phyloP scores from a whole-genome alignment of 2,113 vertebrate species.

The Ochotona princeps region DNA sequence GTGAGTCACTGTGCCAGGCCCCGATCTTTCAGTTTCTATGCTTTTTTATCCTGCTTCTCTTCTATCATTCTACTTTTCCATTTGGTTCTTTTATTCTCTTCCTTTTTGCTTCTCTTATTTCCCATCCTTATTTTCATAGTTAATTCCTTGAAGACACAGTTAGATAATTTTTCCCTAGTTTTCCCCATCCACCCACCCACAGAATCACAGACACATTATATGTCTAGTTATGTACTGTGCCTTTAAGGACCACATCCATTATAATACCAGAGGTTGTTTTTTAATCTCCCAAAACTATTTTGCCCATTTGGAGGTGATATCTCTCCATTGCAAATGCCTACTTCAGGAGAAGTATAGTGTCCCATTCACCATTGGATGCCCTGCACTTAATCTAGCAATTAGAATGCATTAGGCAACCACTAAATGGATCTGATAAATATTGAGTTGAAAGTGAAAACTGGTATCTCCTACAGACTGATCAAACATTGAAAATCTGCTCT shows the following conservation, averaged over 20 bases:
- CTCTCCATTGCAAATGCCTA: not conserved
- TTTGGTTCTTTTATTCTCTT: not conserved
- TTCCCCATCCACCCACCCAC: not conserved
- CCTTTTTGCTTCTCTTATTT: not conserved
- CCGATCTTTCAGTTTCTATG: not conserved
- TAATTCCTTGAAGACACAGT: not conserved
- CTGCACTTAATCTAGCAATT: not conserved
- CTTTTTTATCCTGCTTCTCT: constrained; percentile 4
- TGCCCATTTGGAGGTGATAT: not conserved
- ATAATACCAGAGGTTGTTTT: not conserved
- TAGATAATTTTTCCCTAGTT: not conserved
- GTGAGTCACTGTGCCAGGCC: too few relatives aligned
- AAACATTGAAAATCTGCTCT: not conserved
- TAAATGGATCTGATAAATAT: not conserved
- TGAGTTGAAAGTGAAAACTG: constrained; percentile 5
- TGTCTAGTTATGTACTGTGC: not conserved
- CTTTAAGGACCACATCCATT: not conserved
- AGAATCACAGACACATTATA: not conserved
- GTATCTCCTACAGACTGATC: constrained; percentile 26
- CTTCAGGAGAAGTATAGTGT: not conserved
- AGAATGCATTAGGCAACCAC: not conserved
- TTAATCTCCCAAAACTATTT: not conserved
- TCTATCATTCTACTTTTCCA: not conserved
- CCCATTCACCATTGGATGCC: not conserved
- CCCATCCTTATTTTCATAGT: constrained; percentile 19